Evolutionary conservation across 1,140 invertebrate species (phyloP), one percentile per base, ranked within the genome.

Genomic region (Drosophila simulans): DNA sequence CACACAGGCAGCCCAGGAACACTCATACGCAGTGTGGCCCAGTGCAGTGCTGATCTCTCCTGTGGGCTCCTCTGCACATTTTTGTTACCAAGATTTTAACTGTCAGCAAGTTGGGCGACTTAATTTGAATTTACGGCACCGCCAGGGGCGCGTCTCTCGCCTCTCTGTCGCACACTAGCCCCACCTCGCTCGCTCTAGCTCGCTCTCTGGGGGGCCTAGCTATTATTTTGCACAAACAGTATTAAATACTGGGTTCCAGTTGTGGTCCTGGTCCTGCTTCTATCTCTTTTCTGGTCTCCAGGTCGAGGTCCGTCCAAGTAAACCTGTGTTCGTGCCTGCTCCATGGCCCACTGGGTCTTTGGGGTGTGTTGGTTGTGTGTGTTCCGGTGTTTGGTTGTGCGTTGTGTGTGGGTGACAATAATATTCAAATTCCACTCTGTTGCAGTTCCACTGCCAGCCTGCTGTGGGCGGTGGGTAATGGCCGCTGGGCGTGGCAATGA

Each of bases 51-150:
- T 79, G 80, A 83, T 83, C 80, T 76, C 63, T 60, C 63, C 45
- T 70, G 52, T 43, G 53, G 56, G 40, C 57, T 59, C 62, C 84
- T 80, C 80, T 80, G 71, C 80, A 89, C 84, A 84, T 89, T 89
- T 89, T 89, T 89, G 84, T 77, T 77, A 77, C 80, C 65, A 89
- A 89, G 84, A 89, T 89, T 89, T 89, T 89, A 89, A 84, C 84
- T 89, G 84, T 89, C 84, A 89, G 84, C 84, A 89, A 89, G 71
- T 89, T 89, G 84, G 80, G 84, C 84, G 84, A 89, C 84, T 89
- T 89, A 89, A 89, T 89, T 89, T 89, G 84, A 89, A 89, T 89
- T 89, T 89, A 89, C 84, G 85, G 84, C 77, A 66, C 83, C 84
- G 64, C 56, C 80, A 89, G 80, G 83, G 71, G 80, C 60, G 76